A percentile compares a stretch with the other conserved stretches of the same genome.
These are phyloP conservation scores for Patella vulgata DNA, from an alignment of 1,140 invertebrate genomes.

Conservation along the genomic window DNA sequence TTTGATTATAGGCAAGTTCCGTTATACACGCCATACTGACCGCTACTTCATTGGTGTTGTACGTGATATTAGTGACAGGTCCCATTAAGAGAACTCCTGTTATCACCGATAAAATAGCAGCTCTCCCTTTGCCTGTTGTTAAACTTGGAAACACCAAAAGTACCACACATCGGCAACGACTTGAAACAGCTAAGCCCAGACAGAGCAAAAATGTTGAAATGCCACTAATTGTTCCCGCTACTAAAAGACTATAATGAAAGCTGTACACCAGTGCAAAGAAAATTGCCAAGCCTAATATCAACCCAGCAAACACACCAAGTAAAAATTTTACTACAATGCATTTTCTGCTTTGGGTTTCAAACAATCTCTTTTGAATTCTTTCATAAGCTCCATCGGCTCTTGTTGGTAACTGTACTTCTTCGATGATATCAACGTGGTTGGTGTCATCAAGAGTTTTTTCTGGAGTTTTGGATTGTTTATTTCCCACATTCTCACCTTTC, in stretches of 20 bases:
- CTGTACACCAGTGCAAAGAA: neutral
- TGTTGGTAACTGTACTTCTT: neutral
- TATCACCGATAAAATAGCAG: neutral
- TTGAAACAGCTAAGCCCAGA: neutral
- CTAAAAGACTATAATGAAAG: neutral
- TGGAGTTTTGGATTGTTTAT: too few species aligned
- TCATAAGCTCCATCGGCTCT: neutral
- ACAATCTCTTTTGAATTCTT: neutral
- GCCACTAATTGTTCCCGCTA: neutral
- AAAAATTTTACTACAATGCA: neutral
- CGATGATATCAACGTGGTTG: neutral
- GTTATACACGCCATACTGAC: slow-evolving; percentile 4
- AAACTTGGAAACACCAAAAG: neutral
- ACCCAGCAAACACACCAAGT: neutral
- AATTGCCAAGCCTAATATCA: neutral
- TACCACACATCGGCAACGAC: neutral
- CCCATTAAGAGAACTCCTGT: neutral
- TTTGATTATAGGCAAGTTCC: slow-evolving; percentile 4
- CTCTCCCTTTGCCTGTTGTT: neutral
- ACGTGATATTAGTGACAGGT: slow-evolving; percentile 1
- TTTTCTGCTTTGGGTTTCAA: neutral
- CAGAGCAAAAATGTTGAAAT: neutral
- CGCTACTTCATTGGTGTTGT: slow-evolving; percentile 2
- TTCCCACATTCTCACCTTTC: too few species aligned
- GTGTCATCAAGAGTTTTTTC: neutral